These are phyloP conservation scores for Limnephilus lunatus DNA, from an alignment of 2,888 invertebrate genomes.

Conservation along the genomic window DNA sequence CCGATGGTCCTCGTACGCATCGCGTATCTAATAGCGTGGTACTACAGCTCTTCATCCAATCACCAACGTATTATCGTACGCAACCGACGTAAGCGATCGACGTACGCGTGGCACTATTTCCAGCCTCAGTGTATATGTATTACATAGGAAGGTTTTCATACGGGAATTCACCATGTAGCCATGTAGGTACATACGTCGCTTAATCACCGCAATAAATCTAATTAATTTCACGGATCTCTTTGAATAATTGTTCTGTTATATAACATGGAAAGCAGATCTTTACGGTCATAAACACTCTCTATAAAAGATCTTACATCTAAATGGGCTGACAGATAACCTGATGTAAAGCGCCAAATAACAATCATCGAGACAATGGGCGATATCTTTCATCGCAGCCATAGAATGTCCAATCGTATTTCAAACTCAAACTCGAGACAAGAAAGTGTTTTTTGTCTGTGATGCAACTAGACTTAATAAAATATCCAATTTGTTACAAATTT, in stretches of 20 bases:
- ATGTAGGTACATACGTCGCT: not conserved
- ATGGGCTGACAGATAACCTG: not conserved
- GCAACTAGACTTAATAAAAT: not conserved
- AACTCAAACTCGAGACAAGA: not conserved
- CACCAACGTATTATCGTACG: too few relatives aligned
- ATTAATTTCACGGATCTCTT: constrained; percentile 10
- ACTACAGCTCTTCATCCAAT: too few relatives aligned
- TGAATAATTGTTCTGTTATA: constrained; percentile 29
- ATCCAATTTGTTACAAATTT: not conserved
- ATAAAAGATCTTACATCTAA: constrained; percentile 26
- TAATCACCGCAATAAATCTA: not conserved
- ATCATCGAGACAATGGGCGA: not conserved
- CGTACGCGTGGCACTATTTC: not conserved
- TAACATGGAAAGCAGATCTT: constrained; percentile 36
- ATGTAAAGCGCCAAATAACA: constrained; percentile 14
- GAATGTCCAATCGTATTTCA: not conserved
- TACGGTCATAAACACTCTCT: constrained; percentile 30
- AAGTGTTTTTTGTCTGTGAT: constrained; percentile 24
- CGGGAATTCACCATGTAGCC: not conserved
- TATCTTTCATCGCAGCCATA: not conserved
- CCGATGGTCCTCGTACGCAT: too few relatives aligned
- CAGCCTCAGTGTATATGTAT: not conserved
- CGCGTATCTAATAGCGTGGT: too few relatives aligned
- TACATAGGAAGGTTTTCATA: not conserved
- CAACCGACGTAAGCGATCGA: too few relatives aligned